phyloP scores from a whole-genome alignment of 2,797 vertebrate genomes.

The Paratrypauchen microcephalus region DNA sequence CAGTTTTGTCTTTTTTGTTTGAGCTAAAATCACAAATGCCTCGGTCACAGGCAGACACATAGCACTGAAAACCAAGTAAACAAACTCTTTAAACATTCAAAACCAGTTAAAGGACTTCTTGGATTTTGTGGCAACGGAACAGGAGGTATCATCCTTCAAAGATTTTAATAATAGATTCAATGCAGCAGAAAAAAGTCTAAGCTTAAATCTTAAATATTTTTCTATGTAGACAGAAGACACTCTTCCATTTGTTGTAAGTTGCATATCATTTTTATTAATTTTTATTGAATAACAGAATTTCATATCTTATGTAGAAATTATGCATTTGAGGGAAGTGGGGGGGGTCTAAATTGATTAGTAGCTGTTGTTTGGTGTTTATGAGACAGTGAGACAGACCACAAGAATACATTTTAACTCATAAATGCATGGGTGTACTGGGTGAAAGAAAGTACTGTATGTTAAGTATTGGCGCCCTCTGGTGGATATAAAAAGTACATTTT shows the following conservation, averaged over 20 bases:
- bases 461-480: conserved; percentile 46
- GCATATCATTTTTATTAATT: not conserved
- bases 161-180: conserved; percentile 16
- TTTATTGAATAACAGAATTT: not conserved
- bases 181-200: conserved; percentile 2
- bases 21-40: not conserved
- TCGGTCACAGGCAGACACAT: not conserved
- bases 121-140: conserved; percentile 16
- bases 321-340: not conserved
- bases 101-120: conserved; percentile 10
- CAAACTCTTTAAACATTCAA: conserved; percentile 15
- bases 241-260: not conserved
- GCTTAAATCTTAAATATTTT: not conserved
- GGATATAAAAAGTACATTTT: conserved; percentile 15
- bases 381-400: not conserved
- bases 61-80: conserved; percentile 18
- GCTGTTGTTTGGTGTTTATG: not conserved
- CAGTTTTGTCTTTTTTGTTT: not conserved
- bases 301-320: not conserved
- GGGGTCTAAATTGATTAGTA: not conserved
- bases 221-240: not conserved
- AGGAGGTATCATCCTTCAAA: conserved; percentile 16
- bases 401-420: not conserved
- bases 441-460: not conserved
- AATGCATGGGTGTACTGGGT: not conserved